These are phyloP conservation scores for Drosophila sechellia DNA, from an alignment of 1,140 invertebrate species.

Conservation along the genomic window DNA sequence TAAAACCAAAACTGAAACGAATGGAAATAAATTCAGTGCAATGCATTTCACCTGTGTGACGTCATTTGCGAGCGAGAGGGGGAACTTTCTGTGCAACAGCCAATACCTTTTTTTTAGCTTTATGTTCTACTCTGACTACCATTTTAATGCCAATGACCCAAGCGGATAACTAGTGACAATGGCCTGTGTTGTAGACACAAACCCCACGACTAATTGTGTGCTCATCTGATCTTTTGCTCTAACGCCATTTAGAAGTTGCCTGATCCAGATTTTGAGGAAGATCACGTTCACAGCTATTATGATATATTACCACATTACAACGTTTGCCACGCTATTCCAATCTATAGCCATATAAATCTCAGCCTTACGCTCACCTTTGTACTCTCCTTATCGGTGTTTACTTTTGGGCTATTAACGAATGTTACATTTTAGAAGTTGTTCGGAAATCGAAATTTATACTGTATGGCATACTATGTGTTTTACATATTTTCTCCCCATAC, in stretches of 20 bases:
- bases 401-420: not conserved
- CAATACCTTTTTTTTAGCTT: not conserved
- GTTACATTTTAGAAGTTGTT: too few species aligned
- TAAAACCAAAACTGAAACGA: constrained; percentile 74
- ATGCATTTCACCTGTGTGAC: constrained; percentile 55
- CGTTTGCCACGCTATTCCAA: constrained; percentile 13
- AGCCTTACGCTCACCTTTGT: constrained; percentile 6
- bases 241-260: constrained; percentile 24
- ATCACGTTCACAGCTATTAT: constrained; percentile 18
- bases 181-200: constrained; percentile 17
- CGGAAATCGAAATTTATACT: not conserved
- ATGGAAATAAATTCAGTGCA: constrained; percentile 55
- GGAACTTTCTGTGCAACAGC: constrained; percentile 12
- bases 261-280: constrained; percentile 21
- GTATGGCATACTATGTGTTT: not conserved
- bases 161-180: constrained; percentile 54
- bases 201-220: constrained; percentile 41
- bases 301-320: constrained; percentile 1
- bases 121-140: constrained; percentile 6
- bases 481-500: not conserved
- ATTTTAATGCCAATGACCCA: constrained; percentile 65
- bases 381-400: not conserved
- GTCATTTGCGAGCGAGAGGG: constrained; percentile 30
- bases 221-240: constrained; percentile 18
- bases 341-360: constrained; percentile 3